A percentile compares a stretch with the other conserved stretches of the same genome.
Evolutionary conservation across 2,888 invertebrate species (phyloP).

Genomic region (Drosophila nr. perissopoda): DNA sequence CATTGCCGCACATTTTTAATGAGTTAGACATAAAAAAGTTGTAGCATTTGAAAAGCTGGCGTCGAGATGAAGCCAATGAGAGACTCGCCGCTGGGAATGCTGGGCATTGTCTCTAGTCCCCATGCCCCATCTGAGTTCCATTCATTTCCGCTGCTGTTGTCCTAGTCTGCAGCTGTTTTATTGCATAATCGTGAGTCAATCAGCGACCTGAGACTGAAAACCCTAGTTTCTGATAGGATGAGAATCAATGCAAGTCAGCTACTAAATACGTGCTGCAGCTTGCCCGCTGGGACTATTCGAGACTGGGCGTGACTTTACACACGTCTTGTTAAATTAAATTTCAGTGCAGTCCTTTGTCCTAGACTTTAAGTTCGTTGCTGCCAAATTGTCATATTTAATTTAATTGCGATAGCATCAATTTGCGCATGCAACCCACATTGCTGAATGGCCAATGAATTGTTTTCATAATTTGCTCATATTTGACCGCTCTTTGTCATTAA

Average conservation of each 20-base stretch:
- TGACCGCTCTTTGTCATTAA: constrained; percentile 67
- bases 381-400: constrained; percentile 64
- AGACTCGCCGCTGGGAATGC: constrained; percentile 8
- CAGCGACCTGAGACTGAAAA: constrained; percentile 53
- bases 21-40: constrained; percentile 82
- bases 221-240: not conserved
- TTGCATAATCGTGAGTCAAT: constrained; percentile 83
- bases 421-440: constrained; percentile 55
- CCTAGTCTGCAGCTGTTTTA: constrained; percentile 69
- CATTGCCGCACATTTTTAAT: constrained; percentile 78
- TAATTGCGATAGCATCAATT: constrained; percentile 67
- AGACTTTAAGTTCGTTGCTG: constrained; percentile 63
- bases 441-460: constrained; percentile 55
- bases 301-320: constrained; percentile 7
- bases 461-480: constrained; percentile 79
- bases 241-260: constrained; percentile 70
- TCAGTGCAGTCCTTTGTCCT: constrained; percentile 49
- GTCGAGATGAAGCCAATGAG: constrained; percentile 70
- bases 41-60: constrained; percentile 73
- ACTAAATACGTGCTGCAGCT: constrained; percentile 80
- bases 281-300: constrained; percentile 12
- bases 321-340: constrained; percentile 61
- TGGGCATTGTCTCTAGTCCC: constrained; percentile 54
- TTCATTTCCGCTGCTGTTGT: constrained; percentile 42
- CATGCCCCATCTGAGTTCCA: not conserved